Percentiles rank a stretch among this genome's conserved stretches.
These are phyloP conservation scores for Rhopilema esculentum DNA, from an alignment of 30 jellyfish, hydroid and myxozoan species.

Conservation along the genomic window DNA sequence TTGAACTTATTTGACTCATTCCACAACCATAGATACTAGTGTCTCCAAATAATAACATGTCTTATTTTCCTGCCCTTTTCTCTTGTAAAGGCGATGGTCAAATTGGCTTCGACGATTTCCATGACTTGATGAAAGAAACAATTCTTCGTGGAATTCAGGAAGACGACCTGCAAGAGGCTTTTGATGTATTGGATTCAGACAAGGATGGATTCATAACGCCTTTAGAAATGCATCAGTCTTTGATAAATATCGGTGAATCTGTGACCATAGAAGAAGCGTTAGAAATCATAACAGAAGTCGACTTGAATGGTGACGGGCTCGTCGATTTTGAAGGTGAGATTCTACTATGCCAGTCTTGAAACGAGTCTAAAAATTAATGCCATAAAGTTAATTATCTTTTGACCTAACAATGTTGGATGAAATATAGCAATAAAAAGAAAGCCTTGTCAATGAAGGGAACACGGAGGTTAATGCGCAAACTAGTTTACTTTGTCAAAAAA, in stretches of 20 bases:
- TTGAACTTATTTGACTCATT: no score
- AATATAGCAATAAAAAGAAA: no score
- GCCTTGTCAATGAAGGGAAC: no score
- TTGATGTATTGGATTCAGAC: conserved; percentile 78
- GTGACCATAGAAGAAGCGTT: conserved; percentile 73
- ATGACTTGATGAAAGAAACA: conserved; percentile 73
- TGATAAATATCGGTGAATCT: conserved; percentile 70
- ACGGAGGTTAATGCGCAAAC: no score
- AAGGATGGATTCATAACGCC: conserved; percentile 80
- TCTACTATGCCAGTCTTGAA: not conserved
- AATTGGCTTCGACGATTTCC: conserved; percentile 82
- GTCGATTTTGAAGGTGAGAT: conserved; percentile 83
- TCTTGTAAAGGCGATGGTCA: conserved; percentile 81
- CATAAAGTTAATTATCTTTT: no score
- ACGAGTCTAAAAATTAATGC: no score
- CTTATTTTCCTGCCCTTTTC: not conserved
- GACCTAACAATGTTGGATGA: no score
- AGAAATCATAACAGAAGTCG: conserved; percentile 70
- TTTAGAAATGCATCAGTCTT: conserved; percentile 56
- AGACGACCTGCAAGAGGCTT: conserved; percentile 80
- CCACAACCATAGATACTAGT: no score
- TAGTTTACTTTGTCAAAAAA: no score
- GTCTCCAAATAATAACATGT: no score
- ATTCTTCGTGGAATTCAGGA: conserved; percentile 81
- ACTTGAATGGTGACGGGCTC: conserved; percentile 77